Base-by-base conservation (phyloP, 2,797 vertebrate species). In the Champsocephalus gunnari region DNA sequence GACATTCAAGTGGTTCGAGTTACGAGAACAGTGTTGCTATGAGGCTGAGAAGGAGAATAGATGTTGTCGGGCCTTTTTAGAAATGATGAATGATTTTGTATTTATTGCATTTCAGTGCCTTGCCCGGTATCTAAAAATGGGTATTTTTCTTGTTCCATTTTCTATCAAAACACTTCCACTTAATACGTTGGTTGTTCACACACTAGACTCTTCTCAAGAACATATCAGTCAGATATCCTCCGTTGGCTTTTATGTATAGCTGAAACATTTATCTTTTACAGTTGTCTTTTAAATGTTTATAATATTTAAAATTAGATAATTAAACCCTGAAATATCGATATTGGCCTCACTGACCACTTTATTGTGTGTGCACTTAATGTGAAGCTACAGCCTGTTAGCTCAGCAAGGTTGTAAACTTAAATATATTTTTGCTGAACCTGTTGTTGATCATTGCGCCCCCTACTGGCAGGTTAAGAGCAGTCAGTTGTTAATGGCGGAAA, bases 1-100 rank as follows among this genome's bases (percentile, higher is more conserved):
- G 1, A 19, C 32, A 28, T 54, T 65, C 11, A 50, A 72, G 69
- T 53, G 38, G 60, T 70, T 54, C 1, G 53, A 32, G 58, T 60
- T 47, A 14, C 50, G n/a, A 82, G 44, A 75, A n/a, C 44, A 32
- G 12, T 5, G 60, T 21, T 66, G 45, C 43, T 48, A 28, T 7
- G 49, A 72, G 54, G 79, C 59, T 5, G 51, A 71, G 32, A 54
- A 63, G 51, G 38, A 57, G 56, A 67, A 60, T 28, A 9, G 57
- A 65, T 61, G 45, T 45, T 28, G 47, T 73, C 5, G 67, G 32
- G 12, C 6, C 1, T 53, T 57, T 66, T 78, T 32, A 65, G n/a
- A 73, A 47, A 63, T 58, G 43, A 80, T 65, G 2, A 38, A 61
- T 62, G 57, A 38, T 53, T 59, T 54, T 53, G 16, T n/a, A 47